phyloP scores from a whole-genome alignment of 2,797 vertebrate genomes.

The Cirrhinus mrigala region DNA sequence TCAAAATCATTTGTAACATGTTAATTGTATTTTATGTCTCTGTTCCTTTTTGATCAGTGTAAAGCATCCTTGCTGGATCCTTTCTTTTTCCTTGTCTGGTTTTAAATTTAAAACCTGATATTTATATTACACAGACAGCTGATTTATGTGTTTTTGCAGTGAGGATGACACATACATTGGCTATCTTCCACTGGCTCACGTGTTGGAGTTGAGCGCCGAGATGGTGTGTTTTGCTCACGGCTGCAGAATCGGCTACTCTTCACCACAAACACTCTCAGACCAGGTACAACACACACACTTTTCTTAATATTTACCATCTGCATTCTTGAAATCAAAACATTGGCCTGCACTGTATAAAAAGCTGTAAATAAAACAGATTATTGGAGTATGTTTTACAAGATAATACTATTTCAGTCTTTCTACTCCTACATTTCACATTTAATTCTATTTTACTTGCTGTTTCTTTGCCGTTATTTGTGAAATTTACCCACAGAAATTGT shows the following conservation, averaged over 20 bases:
- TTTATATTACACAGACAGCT: neutral
- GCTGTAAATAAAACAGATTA: neutral
- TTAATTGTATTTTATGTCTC: too few species aligned
- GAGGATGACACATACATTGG: constrained; percentile 91
- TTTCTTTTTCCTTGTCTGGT: constrained; percentile 30
- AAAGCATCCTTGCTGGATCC: neutral
- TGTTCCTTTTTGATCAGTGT: too few species aligned
- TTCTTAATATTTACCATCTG: constrained; percentile 24
- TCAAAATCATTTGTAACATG: too few species aligned
- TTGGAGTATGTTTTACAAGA: neutral
- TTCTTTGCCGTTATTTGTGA: neutral
- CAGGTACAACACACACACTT: constrained; percentile 79
- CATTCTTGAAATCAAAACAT: neutral
- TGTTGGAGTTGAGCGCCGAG: constrained; percentile 93
- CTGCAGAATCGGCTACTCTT: constrained; percentile 93
- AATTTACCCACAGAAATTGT: neutral
- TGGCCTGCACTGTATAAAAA: neutral
- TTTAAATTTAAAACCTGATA: neutral
- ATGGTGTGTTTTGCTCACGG: constrained; percentile 89
- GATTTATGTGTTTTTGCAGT: constrained; percentile 70
- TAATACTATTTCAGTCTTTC: neutral
- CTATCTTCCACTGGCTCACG: constrained; percentile 94
- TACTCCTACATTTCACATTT: neutral
- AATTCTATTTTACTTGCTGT: neutral
- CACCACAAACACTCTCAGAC: constrained; percentile 92